phyloP scores from a whole-genome alignment of 2,888 invertebrate genomes.

The Agonopterix heracliana region DNA sequence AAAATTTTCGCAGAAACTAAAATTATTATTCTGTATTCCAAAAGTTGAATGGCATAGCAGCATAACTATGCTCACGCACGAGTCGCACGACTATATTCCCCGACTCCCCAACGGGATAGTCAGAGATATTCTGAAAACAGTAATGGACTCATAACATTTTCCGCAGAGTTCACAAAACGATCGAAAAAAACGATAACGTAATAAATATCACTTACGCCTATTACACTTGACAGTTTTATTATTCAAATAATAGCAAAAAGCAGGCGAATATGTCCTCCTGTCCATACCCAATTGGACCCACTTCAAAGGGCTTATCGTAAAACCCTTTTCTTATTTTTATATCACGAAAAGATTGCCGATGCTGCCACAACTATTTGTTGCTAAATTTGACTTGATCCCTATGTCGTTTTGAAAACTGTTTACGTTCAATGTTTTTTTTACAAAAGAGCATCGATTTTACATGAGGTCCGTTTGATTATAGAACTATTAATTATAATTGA shows the following conservation, averaged over 20 bases:
- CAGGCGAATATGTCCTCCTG: constrained; percentile 61
- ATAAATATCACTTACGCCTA: constrained; percentile 61
- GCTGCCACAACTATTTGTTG: constrained; percentile 50
- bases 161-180: too few relatives aligned
- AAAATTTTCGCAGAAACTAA: too few relatives aligned
- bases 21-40: too few relatives aligned
- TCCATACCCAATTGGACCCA: constrained; percentile 71
- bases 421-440: constrained; percentile 1
- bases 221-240: constrained; percentile 68
- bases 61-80: too few relatives aligned
- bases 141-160: too few relatives aligned
- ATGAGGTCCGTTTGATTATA: not conserved
- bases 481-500: not conserved
- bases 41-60: too few relatives aligned
- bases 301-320: constrained; percentile 69
- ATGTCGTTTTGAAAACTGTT: constrained; percentile 27
- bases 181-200: constrained; percentile 18
- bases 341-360: constrained; percentile 64
- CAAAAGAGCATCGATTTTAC: not conserved
- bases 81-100: too few relatives aligned
- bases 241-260: constrained; percentile 64
- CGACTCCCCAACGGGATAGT: too few relatives aligned
- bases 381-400: constrained; percentile 64
- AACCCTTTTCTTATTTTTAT: constrained; percentile 70
- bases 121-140: too few relatives aligned